Evolutionary conservation across 2,113 vertebrate genomes (phyloP), one percentile per base, ranked within the genome.

Genomic region (Cisticola juncidis): DNA sequence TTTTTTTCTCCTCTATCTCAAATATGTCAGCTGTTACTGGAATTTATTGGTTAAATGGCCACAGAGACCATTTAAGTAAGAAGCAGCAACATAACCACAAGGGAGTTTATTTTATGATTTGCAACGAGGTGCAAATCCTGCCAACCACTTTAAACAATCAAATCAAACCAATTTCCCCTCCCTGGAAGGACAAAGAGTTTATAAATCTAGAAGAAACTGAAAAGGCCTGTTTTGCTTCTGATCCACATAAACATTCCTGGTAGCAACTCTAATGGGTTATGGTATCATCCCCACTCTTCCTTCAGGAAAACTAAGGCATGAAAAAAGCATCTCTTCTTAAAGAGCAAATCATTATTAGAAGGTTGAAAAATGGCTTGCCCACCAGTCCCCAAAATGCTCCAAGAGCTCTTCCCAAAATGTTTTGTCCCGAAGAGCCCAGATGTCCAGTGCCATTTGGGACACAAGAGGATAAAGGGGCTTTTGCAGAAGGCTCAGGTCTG

Each of bases 11-110:
- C 53, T 85, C 50, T 92, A 65, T 79, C 87, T 94, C 87, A 90
- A 79, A 42, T 87, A 87, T 51, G 54, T 87, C 91, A 95, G 85
- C 38, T 89, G 48, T 92, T 89, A 92, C 70, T 47, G 48, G 57
- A 92, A 95, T 90, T 87, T 90, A 95, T 94, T 92, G 45, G 70
- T 87, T 90, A 97, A 95, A 90, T 50, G 71, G 90, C 66, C 71
- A 2, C 40, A 89, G 77, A 94, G 78, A 74, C 57, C 70, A 76
- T 81, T 88, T 53, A 86, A 91, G 84, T 68, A 86, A 79, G 85
- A 92, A 89, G 70, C 48, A 87, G 77, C n/a, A 92, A 83, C 54
- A 89, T 28, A 76, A 92, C 89, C 86, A 84, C 86, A 84, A 76
- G 60, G 54, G 81, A 91, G 83, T 95, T 92, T 92, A 86, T 79